Evolutionary conservation across 2,797 vertebrate species (phyloP).

Genomic region (Erethizon dorsatum): DNA sequence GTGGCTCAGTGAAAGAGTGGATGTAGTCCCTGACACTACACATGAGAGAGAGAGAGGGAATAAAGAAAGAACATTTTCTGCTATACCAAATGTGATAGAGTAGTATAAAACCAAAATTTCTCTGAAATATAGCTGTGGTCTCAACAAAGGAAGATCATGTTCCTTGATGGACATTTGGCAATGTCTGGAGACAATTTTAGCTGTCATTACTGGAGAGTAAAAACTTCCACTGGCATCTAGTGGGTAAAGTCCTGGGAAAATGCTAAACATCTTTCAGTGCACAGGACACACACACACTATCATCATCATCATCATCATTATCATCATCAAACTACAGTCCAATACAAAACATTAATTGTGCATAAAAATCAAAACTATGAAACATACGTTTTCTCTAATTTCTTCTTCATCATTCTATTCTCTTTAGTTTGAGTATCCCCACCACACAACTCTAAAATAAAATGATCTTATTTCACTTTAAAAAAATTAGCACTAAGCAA

Average conservation of each 20-base stretch:
- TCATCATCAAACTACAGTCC: not conserved
- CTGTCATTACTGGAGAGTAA: not conserved
- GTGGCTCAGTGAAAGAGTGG: not conserved
- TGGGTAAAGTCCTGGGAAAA: not conserved
- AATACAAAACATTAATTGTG: not conserved
- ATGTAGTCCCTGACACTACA: not conserved
- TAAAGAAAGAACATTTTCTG: not conserved
- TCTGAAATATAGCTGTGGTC: not conserved
- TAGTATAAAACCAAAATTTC: conserved; percentile 39
- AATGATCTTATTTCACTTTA: conserved; percentile 52
- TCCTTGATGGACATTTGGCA: not conserved
- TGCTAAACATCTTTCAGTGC: not conserved
- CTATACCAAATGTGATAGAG: not conserved
- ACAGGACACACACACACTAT: not conserved
- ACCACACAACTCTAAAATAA: not conserved
- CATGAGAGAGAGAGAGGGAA: not conserved
- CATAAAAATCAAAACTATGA: not conserved
- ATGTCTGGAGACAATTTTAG: conserved; percentile 9
- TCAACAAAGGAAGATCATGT: not conserved
- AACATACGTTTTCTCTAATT: not conserved
- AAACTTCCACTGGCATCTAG: not conserved
- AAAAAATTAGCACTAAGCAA: not conserved
- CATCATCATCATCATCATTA: not conserved
- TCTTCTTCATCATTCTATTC: not conserved
- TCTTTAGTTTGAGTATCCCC: not conserved